Conservation (phyloP, 2,113 vertebrate species). For the Tyrannus savana region DNA sequence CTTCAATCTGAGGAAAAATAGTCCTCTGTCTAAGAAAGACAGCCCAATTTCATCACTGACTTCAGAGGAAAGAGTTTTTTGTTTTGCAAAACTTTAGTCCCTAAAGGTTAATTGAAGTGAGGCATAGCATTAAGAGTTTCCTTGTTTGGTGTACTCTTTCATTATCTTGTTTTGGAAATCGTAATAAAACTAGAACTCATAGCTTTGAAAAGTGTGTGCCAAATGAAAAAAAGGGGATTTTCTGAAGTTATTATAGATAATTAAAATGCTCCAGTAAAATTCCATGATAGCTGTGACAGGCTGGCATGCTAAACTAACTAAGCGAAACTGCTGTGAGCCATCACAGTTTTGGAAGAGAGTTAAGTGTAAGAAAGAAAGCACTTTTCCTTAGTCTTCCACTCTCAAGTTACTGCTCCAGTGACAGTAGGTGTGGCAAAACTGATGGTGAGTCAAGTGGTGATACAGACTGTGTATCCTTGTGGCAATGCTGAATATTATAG, state of each 20-base stretch:
- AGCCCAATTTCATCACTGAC: background rate
- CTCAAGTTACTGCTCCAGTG: background rate
- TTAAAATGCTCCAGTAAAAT: background rate
- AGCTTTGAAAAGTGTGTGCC: background rate
- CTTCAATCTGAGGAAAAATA: background rate
- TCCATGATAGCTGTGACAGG: background rate
- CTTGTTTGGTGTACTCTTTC: background rate
- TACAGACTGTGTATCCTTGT: background rate
- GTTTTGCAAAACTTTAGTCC: background rate
- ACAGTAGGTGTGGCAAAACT: background rate
- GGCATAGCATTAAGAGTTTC: background rate
- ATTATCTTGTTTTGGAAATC: background rate
- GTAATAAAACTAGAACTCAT: background rate
- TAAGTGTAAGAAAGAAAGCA: background rate
- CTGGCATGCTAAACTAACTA: background rate
- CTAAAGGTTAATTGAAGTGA: background rate
- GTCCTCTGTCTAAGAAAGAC: background rate
- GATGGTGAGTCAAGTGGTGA: background rate
- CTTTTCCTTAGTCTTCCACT: background rate
- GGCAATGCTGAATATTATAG: background rate
- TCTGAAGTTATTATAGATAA: background rate
- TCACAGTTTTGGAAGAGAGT: background rate
- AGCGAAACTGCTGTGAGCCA: background rate
- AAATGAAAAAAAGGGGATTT: conserved; percentile 14
- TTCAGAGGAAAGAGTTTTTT: background rate